A percentile compares a stretch with the other conserved stretches of the same genome.
Evolutionary conservation across 2,797 vertebrate species (phyloP).

Genomic region (Cephalopachus bancanus): DNA sequence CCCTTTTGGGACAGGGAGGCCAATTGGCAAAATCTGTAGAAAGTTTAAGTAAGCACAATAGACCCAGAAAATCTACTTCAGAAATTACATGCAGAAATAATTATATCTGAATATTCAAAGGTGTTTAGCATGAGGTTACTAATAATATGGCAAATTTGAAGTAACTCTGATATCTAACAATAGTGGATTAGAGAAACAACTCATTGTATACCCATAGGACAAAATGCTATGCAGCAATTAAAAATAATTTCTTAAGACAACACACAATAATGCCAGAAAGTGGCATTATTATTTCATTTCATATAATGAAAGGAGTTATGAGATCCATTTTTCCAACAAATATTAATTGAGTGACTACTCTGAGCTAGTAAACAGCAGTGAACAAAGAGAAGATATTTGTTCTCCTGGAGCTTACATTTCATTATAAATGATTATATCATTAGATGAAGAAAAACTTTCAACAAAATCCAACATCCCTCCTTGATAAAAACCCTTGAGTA

Average conservation of each 20-base stretch:
- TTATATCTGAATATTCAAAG: background rate
- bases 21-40: constrained; percentile 54
- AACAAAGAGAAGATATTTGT: background rate
- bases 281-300: background rate
- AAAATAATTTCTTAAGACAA: constrained; percentile 22
- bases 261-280: background rate
- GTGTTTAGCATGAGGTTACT: background rate
- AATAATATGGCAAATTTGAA: background rate
- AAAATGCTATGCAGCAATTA: constrained; percentile 34
- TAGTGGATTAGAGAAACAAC: constrained; percentile 11
- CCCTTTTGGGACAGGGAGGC: background rate
- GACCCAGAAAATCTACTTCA: constrained; percentile 6
- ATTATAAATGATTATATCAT: background rate
- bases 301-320: background rate
- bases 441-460: too few relatives aligned
- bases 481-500: too few relatives aligned
- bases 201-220: background rate
- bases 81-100: constrained; percentile 9
- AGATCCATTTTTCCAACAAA: constrained; percentile 28
- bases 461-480: too few relatives aligned
- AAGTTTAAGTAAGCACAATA: constrained; percentile 25
- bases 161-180: background rate
- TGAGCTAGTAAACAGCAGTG: background rate
- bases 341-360: constrained; percentile 10
- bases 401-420: background rate